Evolutionary conservation across 2,888 invertebrate species (phyloP).

Genomic region (Drosophila histrio): DNA sequence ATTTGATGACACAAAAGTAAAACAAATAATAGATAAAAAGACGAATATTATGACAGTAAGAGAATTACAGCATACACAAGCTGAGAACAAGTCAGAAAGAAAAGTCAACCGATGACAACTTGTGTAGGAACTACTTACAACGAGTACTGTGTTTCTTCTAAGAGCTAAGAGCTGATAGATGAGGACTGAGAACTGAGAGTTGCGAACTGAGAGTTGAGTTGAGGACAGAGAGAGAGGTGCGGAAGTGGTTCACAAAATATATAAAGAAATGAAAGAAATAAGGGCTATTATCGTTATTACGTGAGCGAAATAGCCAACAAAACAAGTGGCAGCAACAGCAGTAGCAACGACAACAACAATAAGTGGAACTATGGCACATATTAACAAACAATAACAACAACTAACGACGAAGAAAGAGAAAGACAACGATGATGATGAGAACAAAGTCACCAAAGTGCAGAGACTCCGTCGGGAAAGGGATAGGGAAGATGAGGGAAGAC

Average conservation of each 20-base stretch:
- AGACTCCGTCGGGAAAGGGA: slow-evolving; percentile 1
- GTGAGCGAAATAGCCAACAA: slow-evolving; percentile 64
- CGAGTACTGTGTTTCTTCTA: slow-evolving; percentile 5
- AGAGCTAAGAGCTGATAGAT: slow-evolving; percentile 9
- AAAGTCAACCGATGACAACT: slow-evolving; percentile 14
- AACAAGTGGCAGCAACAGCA: slow-evolving; percentile 21
- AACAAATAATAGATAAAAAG: slow-evolving; percentile 24
- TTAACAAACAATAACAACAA: slow-evolving; percentile 64
- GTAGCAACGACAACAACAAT: slow-evolving; percentile 22
- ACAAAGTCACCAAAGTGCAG: slow-evolving; percentile 63
- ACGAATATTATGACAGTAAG: slow-evolving; percentile 45
- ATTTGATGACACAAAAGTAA: slow-evolving; percentile 46
- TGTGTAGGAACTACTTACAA: slow-evolving; percentile 29
- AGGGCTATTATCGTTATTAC: slow-evolving; percentile 66
- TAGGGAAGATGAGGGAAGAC: background rate
- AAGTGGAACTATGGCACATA: slow-evolving; percentile 48
- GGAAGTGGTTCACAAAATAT: slow-evolving; percentile 31
- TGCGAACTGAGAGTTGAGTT: background rate
- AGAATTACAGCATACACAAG: slow-evolving; percentile 41
- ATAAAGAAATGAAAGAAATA: slow-evolving; percentile 60
- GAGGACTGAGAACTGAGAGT: background rate
- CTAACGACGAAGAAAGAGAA: slow-evolving; percentile 15
- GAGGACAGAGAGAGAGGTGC: background rate
- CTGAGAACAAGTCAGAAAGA: slow-evolving; percentile 19
- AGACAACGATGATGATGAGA: slow-evolving; percentile 35